Evolutionary conservation across 2,797 vertebrate species (phyloP).

Genomic region (Florisuga fusca): DNA sequence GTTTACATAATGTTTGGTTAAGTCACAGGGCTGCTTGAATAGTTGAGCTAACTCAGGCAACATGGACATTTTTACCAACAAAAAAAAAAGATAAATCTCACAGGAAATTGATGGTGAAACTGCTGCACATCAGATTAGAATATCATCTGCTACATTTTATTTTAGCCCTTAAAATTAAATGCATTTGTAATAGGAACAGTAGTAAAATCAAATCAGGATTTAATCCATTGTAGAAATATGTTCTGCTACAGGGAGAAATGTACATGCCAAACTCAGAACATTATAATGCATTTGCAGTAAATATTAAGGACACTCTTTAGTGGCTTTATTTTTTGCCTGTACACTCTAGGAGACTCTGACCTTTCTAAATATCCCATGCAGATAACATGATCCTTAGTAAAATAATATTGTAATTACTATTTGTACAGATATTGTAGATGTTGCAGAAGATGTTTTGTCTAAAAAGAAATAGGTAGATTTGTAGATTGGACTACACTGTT

Average conservation of each 20-base stretch:
- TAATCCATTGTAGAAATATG: slow-evolving; percentile 59
- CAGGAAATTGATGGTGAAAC: slow-evolving; percentile 19
- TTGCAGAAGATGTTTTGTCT: background rate
- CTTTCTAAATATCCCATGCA: slow-evolving; percentile 45
- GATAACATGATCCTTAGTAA: slow-evolving; percentile 30
- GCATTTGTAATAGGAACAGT: slow-evolving; percentile 59
- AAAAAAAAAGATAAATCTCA: slow-evolving; percentile 12
- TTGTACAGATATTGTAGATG: background rate
- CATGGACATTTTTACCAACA: slow-evolving; percentile 17
- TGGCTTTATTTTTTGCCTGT: slow-evolving; percentile 27
- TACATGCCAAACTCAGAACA: background rate
- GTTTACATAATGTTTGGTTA: background rate
- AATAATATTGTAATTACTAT: slow-evolving; percentile 50
- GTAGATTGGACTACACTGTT: background rate
- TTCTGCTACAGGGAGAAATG: slow-evolving; percentile 45
- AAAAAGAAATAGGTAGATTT: background rate
- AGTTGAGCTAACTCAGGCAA: slow-evolving; percentile 2
- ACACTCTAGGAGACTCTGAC: slow-evolving; percentile 1
- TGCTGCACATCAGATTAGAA: slow-evolving; percentile 24
- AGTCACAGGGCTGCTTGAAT: background rate
- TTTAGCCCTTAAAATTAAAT: slow-evolving; percentile 73
- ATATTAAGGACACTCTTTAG: slow-evolving; percentile 31
- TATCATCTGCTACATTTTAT: slow-evolving; percentile 67
- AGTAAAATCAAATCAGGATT: slow-evolving; percentile 68
- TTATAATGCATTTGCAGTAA: slow-evolving; percentile 55